Evolutionary conservation across 2,888 invertebrate species (phyloP).

Genomic region (Lasioglossum marginatum): DNA sequence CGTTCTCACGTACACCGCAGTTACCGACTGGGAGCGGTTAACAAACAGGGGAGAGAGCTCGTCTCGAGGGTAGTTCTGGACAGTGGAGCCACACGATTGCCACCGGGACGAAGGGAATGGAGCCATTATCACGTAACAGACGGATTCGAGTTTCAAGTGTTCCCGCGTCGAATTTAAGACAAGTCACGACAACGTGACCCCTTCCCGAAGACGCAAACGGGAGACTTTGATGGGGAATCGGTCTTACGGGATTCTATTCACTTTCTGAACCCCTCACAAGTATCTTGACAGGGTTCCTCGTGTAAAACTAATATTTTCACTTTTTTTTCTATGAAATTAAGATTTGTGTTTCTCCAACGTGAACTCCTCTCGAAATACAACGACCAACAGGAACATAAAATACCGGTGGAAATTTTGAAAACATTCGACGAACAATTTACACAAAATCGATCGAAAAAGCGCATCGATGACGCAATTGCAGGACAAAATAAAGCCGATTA

Average conservation of each 20-base stretch:
- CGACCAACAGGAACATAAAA: too few relatives aligned
- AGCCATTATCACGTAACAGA: conserved; percentile 71
- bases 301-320: too few relatives aligned
- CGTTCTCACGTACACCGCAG: conserved; percentile 31
- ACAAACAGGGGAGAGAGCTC: conserved; percentile 37
- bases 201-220: not conserved
- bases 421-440: not conserved
- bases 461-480: not conserved
- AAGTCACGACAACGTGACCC: not conserved
- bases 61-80: conserved; percentile 44
- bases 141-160: conserved; percentile 68
- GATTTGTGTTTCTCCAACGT: not conserved
- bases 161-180: conserved; percentile 66
- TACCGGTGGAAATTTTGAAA: not conserved
- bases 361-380: too few relatives aligned
- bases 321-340: too few relatives aligned
- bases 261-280: not conserved
- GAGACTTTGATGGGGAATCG: not conserved
- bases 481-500: not conserved
- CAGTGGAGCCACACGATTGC: conserved; percentile 52
- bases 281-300: not conserved
- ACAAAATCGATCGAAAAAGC: not conserved
- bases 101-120: conserved; percentile 43
- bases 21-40: conserved; percentile 19
- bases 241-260: too few relatives aligned